phyloP scores from a whole-genome alignment of 2,113 vertebrate genomes.

The Ardeotis arabs region DNA sequence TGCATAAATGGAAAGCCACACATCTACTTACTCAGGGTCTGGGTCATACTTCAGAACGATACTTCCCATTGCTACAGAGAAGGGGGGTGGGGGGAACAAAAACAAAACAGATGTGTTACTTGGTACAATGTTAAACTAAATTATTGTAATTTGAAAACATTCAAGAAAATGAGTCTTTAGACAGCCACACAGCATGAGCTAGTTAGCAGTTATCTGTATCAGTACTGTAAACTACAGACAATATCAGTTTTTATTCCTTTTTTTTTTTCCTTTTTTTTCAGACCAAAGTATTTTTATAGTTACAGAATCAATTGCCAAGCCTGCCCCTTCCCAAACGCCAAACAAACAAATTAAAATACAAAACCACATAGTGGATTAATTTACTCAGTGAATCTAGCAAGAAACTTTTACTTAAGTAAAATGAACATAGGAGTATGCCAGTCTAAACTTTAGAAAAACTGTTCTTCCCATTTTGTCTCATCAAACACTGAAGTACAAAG shows the following conservation, averaged over 20 bases:
- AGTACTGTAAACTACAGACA: not conserved
- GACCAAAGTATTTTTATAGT: not conserved
- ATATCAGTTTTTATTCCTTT: not conserved
- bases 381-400: not conserved
- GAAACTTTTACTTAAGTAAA: not conserved
- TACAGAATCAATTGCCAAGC: not conserved
- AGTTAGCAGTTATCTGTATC: not conserved
- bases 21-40: conserved; percentile 84
- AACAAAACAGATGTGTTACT: not conserved
- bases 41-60: conserved; percentile 93
- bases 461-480: not conserved
- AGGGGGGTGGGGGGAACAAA: not conserved
- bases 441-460: not conserved
- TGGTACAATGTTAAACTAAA: not conserved
- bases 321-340: not conserved
- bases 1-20: not conserved
- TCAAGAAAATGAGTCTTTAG: not conserved
- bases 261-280: not conserved
- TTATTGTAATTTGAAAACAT: not conserved
- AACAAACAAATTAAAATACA: not conserved
- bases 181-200: not conserved
- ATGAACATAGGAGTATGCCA: not conserved
- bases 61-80: conserved; percentile 88
- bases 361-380: not conserved
- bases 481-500: not conserved